phyloP scores from a whole-genome alignment of 2,113 vertebrate genomes.

The Gymnarchus niloticus region DNA sequence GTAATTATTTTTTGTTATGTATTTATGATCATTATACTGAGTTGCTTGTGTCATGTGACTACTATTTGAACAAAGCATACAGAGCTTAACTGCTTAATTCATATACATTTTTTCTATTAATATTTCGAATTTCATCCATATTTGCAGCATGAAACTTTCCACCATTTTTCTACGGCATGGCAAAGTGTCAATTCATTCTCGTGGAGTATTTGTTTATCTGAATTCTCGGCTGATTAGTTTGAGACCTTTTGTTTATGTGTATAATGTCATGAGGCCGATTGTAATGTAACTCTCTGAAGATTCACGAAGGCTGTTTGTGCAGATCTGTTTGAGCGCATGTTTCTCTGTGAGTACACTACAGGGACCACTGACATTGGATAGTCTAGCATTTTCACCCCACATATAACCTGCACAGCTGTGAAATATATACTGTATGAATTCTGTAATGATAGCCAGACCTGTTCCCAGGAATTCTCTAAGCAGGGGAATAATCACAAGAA shows the following conservation, averaged over 20 bases:
- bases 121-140: not conserved
- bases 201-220: not conserved
- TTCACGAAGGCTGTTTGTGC: not conserved
- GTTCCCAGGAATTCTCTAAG: not conserved
- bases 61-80: not conserved
- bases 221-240: not conserved
- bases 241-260: not conserved
- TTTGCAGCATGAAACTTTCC: not conserved
- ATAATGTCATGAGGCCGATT: not conserved
- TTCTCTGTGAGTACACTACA: not conserved
- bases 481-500: not conserved
- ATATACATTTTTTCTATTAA: not conserved
- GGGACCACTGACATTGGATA: not conserved
- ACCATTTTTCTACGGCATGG: not conserved
- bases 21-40: no score
- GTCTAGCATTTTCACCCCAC: not conserved
- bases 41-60: not conserved
- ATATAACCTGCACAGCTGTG: not conserved
- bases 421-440: not conserved
- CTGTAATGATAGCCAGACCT: not conserved
- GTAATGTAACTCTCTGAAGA: not conserved
- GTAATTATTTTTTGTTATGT: no score
- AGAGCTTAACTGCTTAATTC: not conserved
- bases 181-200: not conserved
- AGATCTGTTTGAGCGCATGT: not conserved